Evolutionary conservation across 1,140 invertebrate species (phyloP).

Genomic region (Cydia amplana): DNA sequence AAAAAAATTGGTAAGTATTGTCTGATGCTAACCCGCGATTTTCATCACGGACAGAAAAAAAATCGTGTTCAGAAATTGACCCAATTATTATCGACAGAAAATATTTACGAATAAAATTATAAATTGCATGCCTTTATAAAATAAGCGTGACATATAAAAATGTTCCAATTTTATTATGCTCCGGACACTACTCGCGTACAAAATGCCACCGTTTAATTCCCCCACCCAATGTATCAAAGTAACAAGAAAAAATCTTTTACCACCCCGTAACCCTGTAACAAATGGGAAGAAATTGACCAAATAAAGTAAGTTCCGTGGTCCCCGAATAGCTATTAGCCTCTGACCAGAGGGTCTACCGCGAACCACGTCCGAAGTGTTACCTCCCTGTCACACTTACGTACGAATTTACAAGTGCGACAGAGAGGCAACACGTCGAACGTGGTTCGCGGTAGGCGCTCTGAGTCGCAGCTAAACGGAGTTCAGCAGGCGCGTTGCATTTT

Average conservation of each 20-base stretch:
- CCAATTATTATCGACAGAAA: no score
- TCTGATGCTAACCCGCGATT: no score
- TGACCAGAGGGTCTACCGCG: no score
- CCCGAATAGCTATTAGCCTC: constrained; percentile 66
- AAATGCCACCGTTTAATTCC: constrained; percentile 28
- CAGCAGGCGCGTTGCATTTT: constrained; percentile 42
- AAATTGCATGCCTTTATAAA: background rate
- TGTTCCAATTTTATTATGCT: background rate
- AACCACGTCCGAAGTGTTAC: no score
- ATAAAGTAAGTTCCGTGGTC: constrained; percentile 67
- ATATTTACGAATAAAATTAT: no score
- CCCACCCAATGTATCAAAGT: constrained; percentile 42
- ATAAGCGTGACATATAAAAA: background rate
- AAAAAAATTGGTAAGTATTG: no score
- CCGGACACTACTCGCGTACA: background rate
- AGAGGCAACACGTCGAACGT: no score
- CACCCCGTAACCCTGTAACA: constrained; percentile 50
- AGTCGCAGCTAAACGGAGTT: constrained; percentile 28
- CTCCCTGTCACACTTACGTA: no score
- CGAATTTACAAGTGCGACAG: no score
- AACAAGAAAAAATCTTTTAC: constrained; percentile 50
- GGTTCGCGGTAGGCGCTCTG: no score
- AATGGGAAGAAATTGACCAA: constrained; percentile 65
- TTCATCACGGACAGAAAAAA: no score
- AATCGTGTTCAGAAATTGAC: no score